Percentiles rank a stretch among this genome's conserved stretches.
These are phyloP conservation scores for Cerceris ruficornis DNA, from an alignment of 2,888 invertebrate genomes.

Conservation along the genomic window DNA sequence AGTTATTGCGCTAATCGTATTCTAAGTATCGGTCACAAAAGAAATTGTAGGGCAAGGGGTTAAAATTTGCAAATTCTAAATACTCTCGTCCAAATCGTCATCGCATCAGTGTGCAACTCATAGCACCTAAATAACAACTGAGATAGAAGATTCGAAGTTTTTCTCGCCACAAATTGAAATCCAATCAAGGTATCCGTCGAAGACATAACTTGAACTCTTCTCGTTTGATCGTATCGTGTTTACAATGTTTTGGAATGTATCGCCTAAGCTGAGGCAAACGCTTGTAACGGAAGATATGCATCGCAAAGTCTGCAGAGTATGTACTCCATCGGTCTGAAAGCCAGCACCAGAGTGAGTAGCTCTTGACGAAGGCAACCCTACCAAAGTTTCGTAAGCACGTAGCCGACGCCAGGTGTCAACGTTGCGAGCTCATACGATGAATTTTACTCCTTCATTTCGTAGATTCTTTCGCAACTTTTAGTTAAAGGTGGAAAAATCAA, in stretches of 20 bases:
- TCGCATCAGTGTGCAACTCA: too few relatives aligned
- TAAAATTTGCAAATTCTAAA: too few relatives aligned
- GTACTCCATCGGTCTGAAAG: slow-evolving; percentile 63
- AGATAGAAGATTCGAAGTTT: too few relatives aligned
- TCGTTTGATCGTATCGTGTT: slow-evolving; percentile 1
- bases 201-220: too few relatives aligned
- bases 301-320: slow-evolving; percentile 49
- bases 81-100: too few relatives aligned
- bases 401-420: slow-evolving; percentile 16
- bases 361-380: slow-evolving; percentile 39
- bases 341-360: slow-evolving; percentile 36
- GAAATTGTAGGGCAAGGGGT: too few relatives aligned
- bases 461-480: background rate
- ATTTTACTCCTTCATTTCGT: slow-evolving; percentile 29
- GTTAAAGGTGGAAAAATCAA: too few relatives aligned
- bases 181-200: too few relatives aligned
- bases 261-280: slow-evolving; percentile 38
- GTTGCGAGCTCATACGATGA: slow-evolving; percentile 11
- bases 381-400: slow-evolving; percentile 58
- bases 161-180: too few relatives aligned
- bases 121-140: too few relatives aligned
- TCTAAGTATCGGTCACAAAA: too few relatives aligned
- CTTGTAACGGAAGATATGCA: slow-evolving; percentile 51
- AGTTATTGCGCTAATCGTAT: too few relatives aligned
- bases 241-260: slow-evolving; percentile 29